Evolutionary conservation across 1,140 invertebrate species (phyloP).

Genomic region (Anoplophora glabripennis): DNA sequence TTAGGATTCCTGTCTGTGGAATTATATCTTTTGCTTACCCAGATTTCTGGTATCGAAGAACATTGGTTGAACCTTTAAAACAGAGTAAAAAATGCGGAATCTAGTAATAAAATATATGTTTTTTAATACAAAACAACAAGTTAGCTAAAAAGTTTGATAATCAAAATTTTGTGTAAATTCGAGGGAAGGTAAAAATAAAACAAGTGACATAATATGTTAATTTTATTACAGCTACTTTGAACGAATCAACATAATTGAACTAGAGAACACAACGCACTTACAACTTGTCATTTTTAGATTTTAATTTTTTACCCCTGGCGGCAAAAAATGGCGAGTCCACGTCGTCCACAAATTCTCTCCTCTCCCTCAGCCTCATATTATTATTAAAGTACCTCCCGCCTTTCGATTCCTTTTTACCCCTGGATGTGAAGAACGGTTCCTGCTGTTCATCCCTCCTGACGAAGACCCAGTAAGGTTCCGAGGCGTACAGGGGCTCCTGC

Average conservation of each 20-base stretch:
- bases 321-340: conserved; percentile 30
- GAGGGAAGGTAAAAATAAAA: no score
- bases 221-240: no score
- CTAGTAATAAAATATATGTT: no score
- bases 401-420: conserved; percentile 32
- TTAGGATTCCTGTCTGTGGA: no score
- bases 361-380: conserved; percentile 15
- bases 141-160: no score
- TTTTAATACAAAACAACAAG: no score
- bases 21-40: no score
- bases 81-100: no score
- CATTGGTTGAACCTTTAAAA: no score
- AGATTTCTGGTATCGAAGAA: no score
- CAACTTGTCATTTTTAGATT: conserved; percentile 12
- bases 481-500: conserved; percentile 29
- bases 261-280: neutral
- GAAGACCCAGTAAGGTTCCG: conserved; percentile 41
- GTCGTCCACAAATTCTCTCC: conserved; percentile 16
- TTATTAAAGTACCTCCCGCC: neutral
- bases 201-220: no score
- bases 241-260: conserved; percentile 2
- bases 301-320: conserved; percentile 30
- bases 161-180: no score
- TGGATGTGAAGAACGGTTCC: conserved; percentile 36
- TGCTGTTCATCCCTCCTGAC: conserved; percentile 27